These are phyloP conservation scores for Drosophila fulvimacula DNA, from an alignment of 2,888 invertebrate genomes.

Conservation along the genomic window DNA sequence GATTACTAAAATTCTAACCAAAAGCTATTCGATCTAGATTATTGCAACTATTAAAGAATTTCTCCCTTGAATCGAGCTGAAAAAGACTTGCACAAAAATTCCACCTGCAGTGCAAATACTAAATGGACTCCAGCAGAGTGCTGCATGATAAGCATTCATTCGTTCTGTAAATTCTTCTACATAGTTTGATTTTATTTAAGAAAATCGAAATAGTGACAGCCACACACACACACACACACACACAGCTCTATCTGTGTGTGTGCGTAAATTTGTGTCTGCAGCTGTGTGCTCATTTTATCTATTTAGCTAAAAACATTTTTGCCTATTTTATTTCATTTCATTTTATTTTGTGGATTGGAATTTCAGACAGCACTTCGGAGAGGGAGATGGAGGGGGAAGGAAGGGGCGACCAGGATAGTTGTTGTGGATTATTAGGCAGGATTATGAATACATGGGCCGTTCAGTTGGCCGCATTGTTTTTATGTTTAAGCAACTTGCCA, in stretches of 20 bases:
- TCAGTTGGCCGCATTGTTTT: conserved; percentile 74
- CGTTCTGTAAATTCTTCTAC: not conserved
- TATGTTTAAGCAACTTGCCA: conserved; percentile 72
- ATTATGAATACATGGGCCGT: conserved; percentile 76
- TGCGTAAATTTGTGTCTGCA: conserved; percentile 15
- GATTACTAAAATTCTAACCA: not conserved
- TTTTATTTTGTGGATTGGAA: conserved; percentile 36
- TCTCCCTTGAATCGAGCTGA: not conserved
- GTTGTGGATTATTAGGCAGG: conserved; percentile 73
- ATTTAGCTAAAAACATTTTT: conserved; percentile 49
- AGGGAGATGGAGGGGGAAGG: not conserved
- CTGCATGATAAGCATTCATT: not conserved
- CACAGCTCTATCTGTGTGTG: not conserved
- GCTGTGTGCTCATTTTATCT: conserved; percentile 55
- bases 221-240: not conserved
- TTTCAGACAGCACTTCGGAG: not conserved
- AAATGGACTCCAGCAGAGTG: not conserved
- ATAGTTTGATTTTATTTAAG: conserved; percentile 5
- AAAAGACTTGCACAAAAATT: not conserved
- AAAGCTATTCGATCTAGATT: not conserved
- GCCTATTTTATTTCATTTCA: conserved; percentile 60
- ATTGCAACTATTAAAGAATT: too few relatives aligned
- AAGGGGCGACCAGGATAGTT: conserved; percentile 19
- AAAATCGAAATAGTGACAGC: not conserved
- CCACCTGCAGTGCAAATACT: not conserved